Conservation (phyloP, 2,113 vertebrate species). For the Cyprinodon variegatus region DNA sequence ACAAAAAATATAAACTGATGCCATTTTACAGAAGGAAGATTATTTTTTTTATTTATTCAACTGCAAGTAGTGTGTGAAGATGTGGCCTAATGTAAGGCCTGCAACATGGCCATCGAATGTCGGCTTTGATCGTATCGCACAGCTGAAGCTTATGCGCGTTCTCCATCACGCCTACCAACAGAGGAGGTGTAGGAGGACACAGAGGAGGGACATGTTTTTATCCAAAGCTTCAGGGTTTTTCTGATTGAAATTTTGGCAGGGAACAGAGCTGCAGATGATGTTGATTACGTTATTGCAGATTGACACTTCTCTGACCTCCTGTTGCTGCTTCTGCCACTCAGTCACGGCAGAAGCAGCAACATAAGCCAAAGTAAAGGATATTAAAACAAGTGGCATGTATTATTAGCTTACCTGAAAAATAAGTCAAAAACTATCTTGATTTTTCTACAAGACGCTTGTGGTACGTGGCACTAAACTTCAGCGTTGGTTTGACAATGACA, state of each 20-base stretch:
- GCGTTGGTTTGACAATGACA: too few relatives aligned
- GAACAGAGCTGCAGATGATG: constrained; percentile 22
- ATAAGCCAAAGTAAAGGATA: background rate
- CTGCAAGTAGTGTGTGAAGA: constrained; percentile 5
- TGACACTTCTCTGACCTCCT: constrained; percentile 23
- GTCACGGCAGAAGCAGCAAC: background rate
- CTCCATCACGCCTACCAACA: constrained; percentile 60
- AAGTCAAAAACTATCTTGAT: background rate
- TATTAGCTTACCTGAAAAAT: background rate
- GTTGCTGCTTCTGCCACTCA: background rate
- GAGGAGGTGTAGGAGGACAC: constrained; percentile 54
- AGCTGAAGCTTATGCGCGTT: constrained; percentile 55
- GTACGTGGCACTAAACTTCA: background rate
- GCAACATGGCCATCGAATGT: constrained; percentile 28
- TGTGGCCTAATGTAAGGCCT: constrained; percentile 28
- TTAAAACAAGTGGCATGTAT: background rate
- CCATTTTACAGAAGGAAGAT: background rate
- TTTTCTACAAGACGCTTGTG: background rate
- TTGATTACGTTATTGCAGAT: constrained; percentile 10
- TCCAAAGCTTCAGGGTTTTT: constrained; percentile 32
- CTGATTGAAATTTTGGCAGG: constrained; percentile 35
- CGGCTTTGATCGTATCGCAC: constrained; percentile 26
- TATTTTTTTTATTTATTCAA: background rate
- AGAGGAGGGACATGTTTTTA: constrained; percentile 52
- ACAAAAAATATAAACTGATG: background rate